phyloP scores from a whole-genome alignment of 2,113 vertebrate species.

The Laticauda colubrina region DNA sequence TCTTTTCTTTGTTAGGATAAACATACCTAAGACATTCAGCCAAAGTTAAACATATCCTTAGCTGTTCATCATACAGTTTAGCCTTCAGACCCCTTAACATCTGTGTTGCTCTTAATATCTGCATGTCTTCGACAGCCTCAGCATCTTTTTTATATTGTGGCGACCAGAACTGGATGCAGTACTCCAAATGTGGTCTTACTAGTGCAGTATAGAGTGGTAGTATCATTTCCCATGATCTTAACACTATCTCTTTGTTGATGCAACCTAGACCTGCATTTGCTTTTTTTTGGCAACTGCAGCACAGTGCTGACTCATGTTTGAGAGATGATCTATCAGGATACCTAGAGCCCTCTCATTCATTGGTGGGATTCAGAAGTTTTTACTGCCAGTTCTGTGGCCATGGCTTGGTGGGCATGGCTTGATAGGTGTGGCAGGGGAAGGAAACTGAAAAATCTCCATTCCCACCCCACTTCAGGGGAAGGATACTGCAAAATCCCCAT shows the following conservation, averaged over 20 bases:
- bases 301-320: not conserved
- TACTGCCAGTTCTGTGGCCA: too few species aligned
- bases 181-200: not conserved
- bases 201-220: not conserved
- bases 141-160: not conserved
- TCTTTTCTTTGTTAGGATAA: not conserved
- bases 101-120: not conserved
- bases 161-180: not conserved
- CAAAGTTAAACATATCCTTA: not conserved
- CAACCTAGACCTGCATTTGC: not conserved
- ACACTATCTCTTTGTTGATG: not conserved
- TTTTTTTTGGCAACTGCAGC: not conserved
- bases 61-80: not conserved
- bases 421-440: too few species aligned
- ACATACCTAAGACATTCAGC: not conserved
- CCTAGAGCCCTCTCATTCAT: not conserved
- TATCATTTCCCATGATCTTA: not conserved
- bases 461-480: too few species aligned
- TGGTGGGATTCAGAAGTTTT: too few species aligned
- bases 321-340: not conserved
- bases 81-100: not conserved
- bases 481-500: too few species aligned
- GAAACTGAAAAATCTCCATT: too few species aligned
- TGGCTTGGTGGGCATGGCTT: too few species aligned
- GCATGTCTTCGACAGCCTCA: not conserved